Base-by-base conservation (phyloP, 2,888 invertebrate species). In the Epistrophe grossulariae region DNA sequence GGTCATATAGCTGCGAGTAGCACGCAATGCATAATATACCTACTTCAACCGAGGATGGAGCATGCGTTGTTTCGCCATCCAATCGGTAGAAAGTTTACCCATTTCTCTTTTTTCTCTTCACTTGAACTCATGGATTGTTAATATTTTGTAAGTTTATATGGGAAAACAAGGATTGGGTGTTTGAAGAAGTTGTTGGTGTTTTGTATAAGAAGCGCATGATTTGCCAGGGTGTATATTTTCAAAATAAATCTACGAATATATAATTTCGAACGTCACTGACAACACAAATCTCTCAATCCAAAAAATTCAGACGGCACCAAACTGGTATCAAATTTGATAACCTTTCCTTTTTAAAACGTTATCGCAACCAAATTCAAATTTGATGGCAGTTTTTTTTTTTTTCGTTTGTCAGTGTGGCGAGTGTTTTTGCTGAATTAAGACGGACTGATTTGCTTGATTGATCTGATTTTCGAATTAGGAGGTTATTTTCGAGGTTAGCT, bases 51-150 rank as follows among this genome's bases (percentile, higher is more conserved):
- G 9, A 17, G 17, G 10, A 52, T 31, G 38, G 85, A 38, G 71
- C 85, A 85, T 85, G 85, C 85, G 85, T 64, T 71, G 50, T 62
- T 19, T 10, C 8, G 2, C 19, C 52, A 43, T 17, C 85, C 85
- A 81, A 85, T 82, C 19, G 45, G 10, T 15, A 59, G 50, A 10
- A 48, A 13, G 57, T 24, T 78, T 52, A 70, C 48, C 45, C 31
- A 73, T 35, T 81, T 57, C 55, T 64, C 57, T 57, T 50, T n/a
- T 73, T 68, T 73, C 76, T 79, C 19, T 71, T 66, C 38, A 55
- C 24, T 60, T 66, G 38, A 40, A 24, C n/a, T 73, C 60, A 52
- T 38, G 55, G n/a, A 57, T 62, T 71, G 64, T 64, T 71, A 28
- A 55, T 24, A 13, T 48, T 31, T 50, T 38, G 52, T 24, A 10